A percentile compares a stretch with the other conserved stretches of the same genome.
These are phyloP conservation scores for Ginglymostoma cirratum DNA, from an alignment of 2,113 vertebrate genomes.

Conservation along the genomic window DNA sequence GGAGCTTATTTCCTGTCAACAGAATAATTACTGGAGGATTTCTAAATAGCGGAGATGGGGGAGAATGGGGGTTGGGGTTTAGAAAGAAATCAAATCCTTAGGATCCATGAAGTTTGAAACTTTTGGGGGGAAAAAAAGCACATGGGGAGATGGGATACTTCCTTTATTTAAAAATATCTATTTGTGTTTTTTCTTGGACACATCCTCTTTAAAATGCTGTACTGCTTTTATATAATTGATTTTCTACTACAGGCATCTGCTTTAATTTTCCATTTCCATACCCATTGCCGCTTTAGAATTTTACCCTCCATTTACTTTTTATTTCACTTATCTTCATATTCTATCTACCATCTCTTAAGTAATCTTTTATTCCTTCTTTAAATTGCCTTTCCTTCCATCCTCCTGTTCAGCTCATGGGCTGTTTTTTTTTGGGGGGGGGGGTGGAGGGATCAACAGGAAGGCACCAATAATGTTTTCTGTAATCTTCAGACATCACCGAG, in stretches of 20 bases:
- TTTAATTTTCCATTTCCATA: neutral
- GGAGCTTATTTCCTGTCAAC: slow-evolving; percentile 29
- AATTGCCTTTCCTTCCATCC: neutral
- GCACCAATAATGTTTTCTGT: neutral
- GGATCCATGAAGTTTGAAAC: neutral
- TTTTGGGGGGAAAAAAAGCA: neutral
- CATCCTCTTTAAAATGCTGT: neutral
- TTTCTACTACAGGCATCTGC: neutral
- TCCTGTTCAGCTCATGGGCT: neutral
- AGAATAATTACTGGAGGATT: slow-evolving; percentile 14
- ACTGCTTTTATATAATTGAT: neutral
- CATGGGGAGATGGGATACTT: too few relatives aligned
- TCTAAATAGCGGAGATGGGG: neutral
- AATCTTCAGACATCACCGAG: slow-evolving; percentile 2
- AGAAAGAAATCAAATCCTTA: neutral
- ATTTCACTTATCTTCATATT: neutral
- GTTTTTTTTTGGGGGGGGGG: neutral
- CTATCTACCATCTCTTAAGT: neutral
- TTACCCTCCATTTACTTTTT: neutral
- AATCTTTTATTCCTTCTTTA: neutral
- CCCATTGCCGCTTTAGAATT: neutral
- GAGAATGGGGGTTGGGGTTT: neutral
- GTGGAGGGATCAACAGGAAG: neutral
- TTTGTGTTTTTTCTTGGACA: neutral
- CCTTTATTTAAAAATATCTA: neutral